These are phyloP conservation scores for Grammomys dolichurus DNA, from an alignment of 2,113 vertebrate genomes.

Conservation along the genomic window DNA sequence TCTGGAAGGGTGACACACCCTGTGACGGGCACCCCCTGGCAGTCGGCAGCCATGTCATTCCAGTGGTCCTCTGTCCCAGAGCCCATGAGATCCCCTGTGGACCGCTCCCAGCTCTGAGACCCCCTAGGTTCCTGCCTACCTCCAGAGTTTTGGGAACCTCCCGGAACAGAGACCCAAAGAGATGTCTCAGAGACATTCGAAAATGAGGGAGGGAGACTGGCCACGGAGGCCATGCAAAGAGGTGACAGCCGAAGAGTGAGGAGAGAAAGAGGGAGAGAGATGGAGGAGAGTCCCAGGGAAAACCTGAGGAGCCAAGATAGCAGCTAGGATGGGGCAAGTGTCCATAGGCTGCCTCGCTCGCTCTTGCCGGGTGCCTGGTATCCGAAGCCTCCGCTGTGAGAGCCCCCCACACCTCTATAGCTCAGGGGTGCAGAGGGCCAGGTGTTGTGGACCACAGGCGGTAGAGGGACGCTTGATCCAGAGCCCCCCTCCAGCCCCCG, in stretches of 20 bases:
- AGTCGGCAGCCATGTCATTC: background rate
- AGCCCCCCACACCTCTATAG: background rate
- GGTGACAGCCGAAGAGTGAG: background rate
- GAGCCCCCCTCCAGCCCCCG: background rate
- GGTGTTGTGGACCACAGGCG: background rate
- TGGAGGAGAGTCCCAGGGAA: background rate
- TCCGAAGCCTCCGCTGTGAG: too few species aligned
- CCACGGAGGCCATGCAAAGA: background rate
- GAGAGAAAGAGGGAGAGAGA: background rate
- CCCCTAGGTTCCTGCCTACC: too few species aligned
- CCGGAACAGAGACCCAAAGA: background rate
- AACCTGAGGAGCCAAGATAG: background rate
- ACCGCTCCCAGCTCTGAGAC: background rate
- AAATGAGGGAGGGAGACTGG: background rate
- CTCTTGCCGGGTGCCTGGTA: background rate
- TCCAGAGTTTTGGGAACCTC: background rate
- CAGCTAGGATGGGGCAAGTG: background rate
- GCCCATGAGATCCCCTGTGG: fast-evolving
- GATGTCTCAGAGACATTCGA: background rate
- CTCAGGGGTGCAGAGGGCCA: background rate
- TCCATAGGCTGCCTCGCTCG: background rate
- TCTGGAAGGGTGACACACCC: background rate
- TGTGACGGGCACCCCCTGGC: fast-evolving
- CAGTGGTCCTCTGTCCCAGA: background rate
- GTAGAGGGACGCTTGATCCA: background rate